Base-by-base conservation (phyloP, 1,140 invertebrate genomes). In the Lasaia peninsularis region DNA sequence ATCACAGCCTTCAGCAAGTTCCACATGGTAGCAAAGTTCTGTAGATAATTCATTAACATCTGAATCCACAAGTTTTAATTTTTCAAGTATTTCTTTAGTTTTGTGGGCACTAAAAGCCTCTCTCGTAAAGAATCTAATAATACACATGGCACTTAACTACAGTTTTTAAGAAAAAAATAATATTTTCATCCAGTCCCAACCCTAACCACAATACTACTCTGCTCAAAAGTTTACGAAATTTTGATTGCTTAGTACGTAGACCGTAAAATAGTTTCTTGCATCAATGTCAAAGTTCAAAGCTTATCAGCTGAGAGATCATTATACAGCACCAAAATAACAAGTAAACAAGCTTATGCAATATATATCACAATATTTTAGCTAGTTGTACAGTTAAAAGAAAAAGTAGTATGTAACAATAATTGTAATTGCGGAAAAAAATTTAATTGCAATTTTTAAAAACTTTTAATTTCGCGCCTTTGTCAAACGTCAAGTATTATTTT, bases 21-120 rank as follows among this genome's bases (percentile, higher is more conserved):
- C 93, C 56, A 97, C 89, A 78, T 97, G 95, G 83, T 93, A 96
- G 87, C 95, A 97, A 24, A 93, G 81, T 89, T 97, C 96, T 33
- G 94, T 93, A 52, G 92, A 85, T 10, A 96, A 63, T 35, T 82
- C 69, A 52, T 60, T 70, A 2, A 94, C 75, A 61, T 84, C 73
- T 12, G 56, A 44, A 63, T 89, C 75, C 32, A 88, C 70, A 34
- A 52, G 5, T 72, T 82, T 79, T 61, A 90, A 71, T 63, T 88
- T 88, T 24, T 71, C 57, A 51, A 89, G 62, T 55, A 88, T 83
- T 71, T 88, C 83, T 44, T 85, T 79, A 60, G 76, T 86, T 75
- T 82, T 89, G 69, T 89, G 82, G 53, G 69, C 71, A 71, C 85
- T 89, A 65, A 84, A 87, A 44, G 80, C 85, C 53, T 86, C 81